Percentiles rank a stretch among this genome's conserved stretches.
Conservation (phyloP, 1,140 invertebrate genomes). For the Sarcophaga peregrina region DNA sequence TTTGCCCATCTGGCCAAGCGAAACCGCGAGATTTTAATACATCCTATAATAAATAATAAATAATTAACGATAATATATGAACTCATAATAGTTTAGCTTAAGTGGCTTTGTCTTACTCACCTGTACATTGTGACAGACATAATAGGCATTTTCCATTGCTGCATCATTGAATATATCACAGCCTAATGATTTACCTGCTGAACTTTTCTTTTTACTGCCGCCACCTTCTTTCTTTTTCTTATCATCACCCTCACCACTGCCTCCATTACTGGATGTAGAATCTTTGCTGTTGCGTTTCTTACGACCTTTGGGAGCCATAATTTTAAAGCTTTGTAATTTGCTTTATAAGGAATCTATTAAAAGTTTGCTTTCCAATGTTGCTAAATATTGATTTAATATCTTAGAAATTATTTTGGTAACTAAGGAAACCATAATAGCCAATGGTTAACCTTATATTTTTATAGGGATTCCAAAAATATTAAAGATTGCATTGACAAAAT, state of each 20-base stretch:
- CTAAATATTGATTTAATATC: slow-evolving; percentile 22
- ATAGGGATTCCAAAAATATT: no score
- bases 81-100: not conserved
- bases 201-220: slow-evolving; percentile 69
- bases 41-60: slow-evolving; percentile 51
- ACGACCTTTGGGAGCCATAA: slow-evolving; percentile 67
- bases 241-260: slow-evolving; percentile 64
- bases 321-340: no score
- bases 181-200: slow-evolving; percentile 74
- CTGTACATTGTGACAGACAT: slow-evolving; percentile 88
- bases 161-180: slow-evolving; percentile 86
- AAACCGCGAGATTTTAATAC: slow-evolving; percentile 78
- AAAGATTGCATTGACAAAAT: no score
- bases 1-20: slow-evolving; percentile 83
- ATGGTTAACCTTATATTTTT: no score
- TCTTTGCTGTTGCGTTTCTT: slow-evolving; percentile 70
- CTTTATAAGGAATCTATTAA: no score
- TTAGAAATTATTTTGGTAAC: not conserved
- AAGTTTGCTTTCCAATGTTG: no score
- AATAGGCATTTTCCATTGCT: slow-evolving; percentile 90
- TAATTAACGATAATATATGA: not conserved
- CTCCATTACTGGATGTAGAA: slow-evolving; percentile 65
- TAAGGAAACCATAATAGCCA: not conserved
- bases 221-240: slow-evolving; percentile 66
- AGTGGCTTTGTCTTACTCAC: slow-evolving; percentile 64